Base-by-base conservation (phyloP, 2,797 vertebrate species). In the Leuciscus waleckii region DNA sequence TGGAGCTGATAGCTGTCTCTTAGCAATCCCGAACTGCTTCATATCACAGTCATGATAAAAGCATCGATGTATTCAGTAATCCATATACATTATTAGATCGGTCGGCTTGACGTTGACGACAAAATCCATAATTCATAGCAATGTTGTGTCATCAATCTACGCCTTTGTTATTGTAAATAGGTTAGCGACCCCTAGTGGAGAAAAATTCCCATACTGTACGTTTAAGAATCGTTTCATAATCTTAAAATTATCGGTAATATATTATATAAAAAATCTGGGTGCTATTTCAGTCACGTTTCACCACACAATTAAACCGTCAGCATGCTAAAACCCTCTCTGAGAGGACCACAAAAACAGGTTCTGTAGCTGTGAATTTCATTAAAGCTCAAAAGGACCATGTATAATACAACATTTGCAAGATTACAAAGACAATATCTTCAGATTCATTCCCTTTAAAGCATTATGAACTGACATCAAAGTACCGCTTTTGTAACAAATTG, bases 391-490 rank as follows among this genome's bases (percentile, higher is more conserved):
- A 81, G 13, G 21, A 23, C 29, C 19, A 23, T 16, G 29, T 46
- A 35, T 49, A 14, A 56, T 26, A 16, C 58, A 26, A 39, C 23
- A 70, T 81, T 81, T 81, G 35, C 14, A 26, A 56, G 49, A 81
- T 54, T 69, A 70, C 23, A 70, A 39, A 70, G 67, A 81, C 70
- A 26, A 26, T 41, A 26, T 26, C 1, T 26, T 37, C 11, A 70
- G 32, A 77, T 39, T n/a, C 3, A 32, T 71, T 16, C 49, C 32
- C 4, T 46, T 79, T 56, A 69, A 39, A 56, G 23, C 5, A 17
- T 37, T 3, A n/a, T 51, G 46, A 51, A 26, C 49, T 3, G 2
- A 51, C 21, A 58, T 58, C 16, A 29, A 81, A 51, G 43, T 29
- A 49, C 17, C 5, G 1, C 19, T 58, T 77, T 58, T 39, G 35